Conservation (phyloP, 2,888 invertebrate species). For the Coelogynopora nodosa region DNA sequence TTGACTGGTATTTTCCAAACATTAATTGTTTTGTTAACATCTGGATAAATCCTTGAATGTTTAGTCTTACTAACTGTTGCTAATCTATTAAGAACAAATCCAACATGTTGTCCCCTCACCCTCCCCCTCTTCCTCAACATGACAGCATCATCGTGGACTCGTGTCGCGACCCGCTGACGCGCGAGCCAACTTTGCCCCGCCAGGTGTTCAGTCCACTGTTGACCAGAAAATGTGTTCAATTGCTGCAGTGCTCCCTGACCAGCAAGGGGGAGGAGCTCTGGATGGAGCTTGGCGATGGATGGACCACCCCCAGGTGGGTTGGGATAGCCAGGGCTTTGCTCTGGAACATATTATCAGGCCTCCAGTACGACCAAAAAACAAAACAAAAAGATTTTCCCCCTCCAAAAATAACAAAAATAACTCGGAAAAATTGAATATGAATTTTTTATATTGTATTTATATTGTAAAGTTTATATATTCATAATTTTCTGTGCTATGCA, state of each 20-base stretch:
- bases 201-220: slow-evolving; percentile 17
- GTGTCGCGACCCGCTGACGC: not conserved
- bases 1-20: too few species aligned
- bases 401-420: not conserved
- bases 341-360: not conserved
- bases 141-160: slow-evolving; percentile 11
- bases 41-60: too few species aligned
- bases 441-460: too few species aligned
- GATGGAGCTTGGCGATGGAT: not conserved
- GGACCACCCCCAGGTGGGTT: not conserved
- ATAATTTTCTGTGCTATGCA: not conserved
- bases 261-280: not conserved
- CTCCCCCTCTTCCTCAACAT: too few species aligned
- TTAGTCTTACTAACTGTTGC: too few species aligned
- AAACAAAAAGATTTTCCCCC: not conserved
- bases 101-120: too few species aligned
- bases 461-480: not conserved
- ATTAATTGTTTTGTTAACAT: too few species aligned
- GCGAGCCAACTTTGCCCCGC: not conserved
- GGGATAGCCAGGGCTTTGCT: not conserved
- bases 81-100: too few species aligned
- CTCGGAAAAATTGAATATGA: too few species aligned
- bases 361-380: not conserved
- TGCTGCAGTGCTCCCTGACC: not conserved
- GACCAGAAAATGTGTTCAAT: not conserved